phyloP scores from a whole-genome alignment of 1,140 invertebrate genomes.

The Drosophila repletoides region DNA sequence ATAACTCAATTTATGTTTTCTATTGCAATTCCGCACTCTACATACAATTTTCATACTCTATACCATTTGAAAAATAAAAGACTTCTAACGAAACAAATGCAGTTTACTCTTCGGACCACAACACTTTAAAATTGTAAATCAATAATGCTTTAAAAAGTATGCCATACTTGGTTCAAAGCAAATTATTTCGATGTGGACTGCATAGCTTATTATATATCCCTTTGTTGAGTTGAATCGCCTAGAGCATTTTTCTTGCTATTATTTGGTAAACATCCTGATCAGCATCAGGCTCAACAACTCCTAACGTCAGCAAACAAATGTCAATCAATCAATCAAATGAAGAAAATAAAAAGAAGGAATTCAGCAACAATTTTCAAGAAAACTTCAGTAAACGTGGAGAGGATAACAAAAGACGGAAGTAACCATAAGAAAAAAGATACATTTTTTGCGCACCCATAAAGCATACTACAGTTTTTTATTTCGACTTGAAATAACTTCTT shows the following conservation, averaged over 20 bases:
- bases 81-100: no score
- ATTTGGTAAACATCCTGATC: neutral
- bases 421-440: neutral
- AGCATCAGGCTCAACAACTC: neutral
- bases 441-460: conserved; percentile 1
- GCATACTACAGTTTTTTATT: neutral
- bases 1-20: no score
- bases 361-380: neutral
- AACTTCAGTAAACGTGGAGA: neutral
- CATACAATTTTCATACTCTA: no score
- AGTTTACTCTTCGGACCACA: no score
- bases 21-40: no score
- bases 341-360: neutral
- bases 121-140: no score
- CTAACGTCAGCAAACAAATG: conserved; percentile 12
- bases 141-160: no score
- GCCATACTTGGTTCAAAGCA: no score
- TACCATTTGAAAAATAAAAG: no score
- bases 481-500: neutral
- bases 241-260: neutral
- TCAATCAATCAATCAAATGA: conserved; percentile 45
- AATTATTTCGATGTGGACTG: no score
- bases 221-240: no score
- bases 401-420: neutral
- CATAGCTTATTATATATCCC: no score